Conservation (phyloP, 2,113 vertebrate species). For the Oreocharis arfaki region DNA sequence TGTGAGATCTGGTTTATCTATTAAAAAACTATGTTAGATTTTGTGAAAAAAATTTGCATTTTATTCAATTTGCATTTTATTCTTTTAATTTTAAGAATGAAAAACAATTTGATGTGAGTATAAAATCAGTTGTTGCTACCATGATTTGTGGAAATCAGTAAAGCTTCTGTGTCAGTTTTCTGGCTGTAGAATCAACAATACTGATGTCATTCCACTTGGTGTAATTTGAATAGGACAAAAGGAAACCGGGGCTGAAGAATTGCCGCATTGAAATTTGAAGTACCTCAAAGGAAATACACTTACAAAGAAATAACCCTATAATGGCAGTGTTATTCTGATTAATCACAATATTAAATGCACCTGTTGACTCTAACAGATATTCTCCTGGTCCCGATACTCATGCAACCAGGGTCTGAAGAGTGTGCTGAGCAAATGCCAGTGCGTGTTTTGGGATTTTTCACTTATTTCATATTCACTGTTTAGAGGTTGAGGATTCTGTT, state of each 20-base stretch:
- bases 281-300: neutral
- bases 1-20: neutral
- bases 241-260: neutral
- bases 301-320: neutral
- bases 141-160: neutral
- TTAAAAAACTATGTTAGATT: neutral
- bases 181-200: neutral
- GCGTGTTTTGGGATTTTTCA: neutral
- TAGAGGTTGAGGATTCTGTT: neutral
- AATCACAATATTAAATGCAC: neutral
- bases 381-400: fast-evolving
- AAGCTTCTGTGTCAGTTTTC: neutral
- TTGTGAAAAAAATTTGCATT: neutral
- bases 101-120: neutral
- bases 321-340: neutral
- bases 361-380: neutral
- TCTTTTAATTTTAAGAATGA: neutral
- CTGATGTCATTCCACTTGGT: neutral
- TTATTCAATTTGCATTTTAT: too few relatives aligned
- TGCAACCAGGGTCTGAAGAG: fast-evolving
- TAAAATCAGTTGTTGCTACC: neutral
- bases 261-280: neutral
- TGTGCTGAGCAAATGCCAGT: neutral
- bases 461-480: neutral
- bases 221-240: neutral